These are phyloP conservation scores for Sycophaga agraensis DNA, from an alignment of 1,140 invertebrate genomes.

Conservation along the genomic window DNA sequence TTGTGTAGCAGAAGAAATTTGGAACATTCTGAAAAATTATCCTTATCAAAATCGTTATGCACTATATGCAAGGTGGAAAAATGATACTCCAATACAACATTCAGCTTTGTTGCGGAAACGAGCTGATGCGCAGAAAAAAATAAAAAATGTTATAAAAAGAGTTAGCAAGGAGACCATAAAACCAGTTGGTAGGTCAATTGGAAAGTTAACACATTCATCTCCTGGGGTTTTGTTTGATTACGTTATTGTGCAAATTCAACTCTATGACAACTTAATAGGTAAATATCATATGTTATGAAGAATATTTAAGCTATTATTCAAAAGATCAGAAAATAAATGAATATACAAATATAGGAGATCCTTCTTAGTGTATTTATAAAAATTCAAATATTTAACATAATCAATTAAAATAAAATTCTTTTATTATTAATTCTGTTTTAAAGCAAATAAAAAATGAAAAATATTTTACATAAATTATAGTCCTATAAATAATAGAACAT, in stretches of 20 bases:
- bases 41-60: constrained; percentile 91
- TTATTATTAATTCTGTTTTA: no score
- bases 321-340: no score
- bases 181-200: constrained; percentile 90
- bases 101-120: constrained; percentile 79
- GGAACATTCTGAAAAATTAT: constrained; percentile 87
- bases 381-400: not conserved
- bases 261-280: constrained; percentile 94
- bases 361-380: no score
- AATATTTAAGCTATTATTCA: no score
- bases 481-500: no score
- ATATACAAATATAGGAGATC: no score
- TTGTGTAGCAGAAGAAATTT: constrained; percentile 93
- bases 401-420: no score
- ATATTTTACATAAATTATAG: no score
- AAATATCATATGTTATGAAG: not conserved
- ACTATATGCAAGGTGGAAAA: constrained; percentile 93
- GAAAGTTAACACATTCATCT: constrained; percentile 94
- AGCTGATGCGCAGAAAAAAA: constrained; percentile 85
- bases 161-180: constrained; percentile 99
- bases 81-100: constrained; percentile 79
- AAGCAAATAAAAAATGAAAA: not conserved
- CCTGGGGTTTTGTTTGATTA: constrained; percentile 96
- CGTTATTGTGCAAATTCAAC: constrained; percentile 89
- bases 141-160: constrained; percentile 96